A percentile compares a stretch with the other conserved stretches of the same genome.
Evolutionary conservation across 2,797 vertebrate species (phyloP).

Genomic region (Sparidentex hasta): DNA sequence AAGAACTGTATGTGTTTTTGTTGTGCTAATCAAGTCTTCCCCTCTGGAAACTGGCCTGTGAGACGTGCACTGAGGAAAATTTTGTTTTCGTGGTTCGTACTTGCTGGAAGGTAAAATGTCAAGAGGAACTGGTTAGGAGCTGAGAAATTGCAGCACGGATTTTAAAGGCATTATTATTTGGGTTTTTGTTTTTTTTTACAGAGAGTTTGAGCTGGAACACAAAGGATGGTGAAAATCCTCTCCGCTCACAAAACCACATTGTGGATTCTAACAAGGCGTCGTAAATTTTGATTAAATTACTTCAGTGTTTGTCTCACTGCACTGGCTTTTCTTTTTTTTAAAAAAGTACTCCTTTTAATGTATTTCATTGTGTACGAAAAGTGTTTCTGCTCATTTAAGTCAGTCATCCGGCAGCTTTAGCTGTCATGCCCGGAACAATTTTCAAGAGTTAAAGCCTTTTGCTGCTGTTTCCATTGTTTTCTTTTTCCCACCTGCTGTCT

Average conservation of each 20-base stretch:
- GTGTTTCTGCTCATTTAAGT: background rate
- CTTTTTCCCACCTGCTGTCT: background rate
- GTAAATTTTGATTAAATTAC: slow-evolving; percentile 10
- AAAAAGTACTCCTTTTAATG: background rate
- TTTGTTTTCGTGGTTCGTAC: slow-evolving; percentile 40
- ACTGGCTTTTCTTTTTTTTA: background rate
- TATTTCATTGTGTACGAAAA: background rate
- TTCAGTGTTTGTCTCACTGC: background rate
- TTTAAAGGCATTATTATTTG: slow-evolving; percentile 33
- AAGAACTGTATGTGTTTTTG: slow-evolving; percentile 29
- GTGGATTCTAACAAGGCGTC: slow-evolving; percentile 7
- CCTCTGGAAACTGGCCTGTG: slow-evolving; percentile 21
- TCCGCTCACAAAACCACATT: slow-evolving; percentile 14
- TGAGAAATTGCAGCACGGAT: slow-evolving; percentile 12
- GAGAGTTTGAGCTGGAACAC: background rate
- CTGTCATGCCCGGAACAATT: background rate
- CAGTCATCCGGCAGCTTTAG: background rate
- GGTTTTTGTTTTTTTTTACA: background rate
- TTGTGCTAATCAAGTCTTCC: slow-evolving; percentile 37
- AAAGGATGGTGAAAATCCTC: slow-evolving; percentile 23
- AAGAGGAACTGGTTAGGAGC: slow-evolving; percentile 16
- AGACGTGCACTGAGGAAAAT: slow-evolving; percentile 44
- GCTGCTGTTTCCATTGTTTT: background rate
- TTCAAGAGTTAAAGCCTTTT: background rate
- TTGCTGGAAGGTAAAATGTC: slow-evolving; percentile 48